Evolutionary conservation across 2,888 invertebrate genomes (phyloP).

Genomic region (Xylophagus ater): DNA sequence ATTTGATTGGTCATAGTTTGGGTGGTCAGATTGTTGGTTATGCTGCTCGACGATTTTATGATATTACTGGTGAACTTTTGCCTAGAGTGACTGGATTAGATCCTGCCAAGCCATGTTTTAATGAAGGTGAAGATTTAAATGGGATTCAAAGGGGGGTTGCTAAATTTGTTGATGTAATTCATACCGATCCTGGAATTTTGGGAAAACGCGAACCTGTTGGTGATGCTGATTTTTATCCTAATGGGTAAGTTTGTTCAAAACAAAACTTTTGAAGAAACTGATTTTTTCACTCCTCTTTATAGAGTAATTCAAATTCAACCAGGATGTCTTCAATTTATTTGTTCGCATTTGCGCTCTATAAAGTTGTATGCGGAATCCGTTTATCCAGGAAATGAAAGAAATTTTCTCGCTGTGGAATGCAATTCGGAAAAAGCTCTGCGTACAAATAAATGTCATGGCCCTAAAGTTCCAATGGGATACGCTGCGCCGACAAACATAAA

Average conservation of each 20-base stretch:
- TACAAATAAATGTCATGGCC: conserved; percentile 27
- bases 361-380: conserved; percentile 36
- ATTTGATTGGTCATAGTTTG: conserved; percentile 30
- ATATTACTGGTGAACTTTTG: conserved; percentile 28
- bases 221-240: conserved; percentile 36
- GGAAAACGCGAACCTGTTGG: conserved; percentile 25
- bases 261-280: not conserved
- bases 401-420: conserved; percentile 33
- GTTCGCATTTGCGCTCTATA: conserved; percentile 30
- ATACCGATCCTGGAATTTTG: conserved; percentile 23
- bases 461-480: conserved; percentile 33
- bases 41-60: conserved; percentile 29
- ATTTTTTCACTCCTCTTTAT: not conserved
- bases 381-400: conserved; percentile 31
- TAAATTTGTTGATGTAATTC: conserved; percentile 26
- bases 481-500: conserved; percentile 25
- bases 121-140: conserved; percentile 22
- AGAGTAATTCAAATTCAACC: conserved; percentile 23
- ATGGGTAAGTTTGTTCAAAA: conserved; percentile 18
- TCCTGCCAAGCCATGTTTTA: conserved; percentile 26
- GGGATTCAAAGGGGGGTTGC: conserved; percentile 26
- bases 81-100: conserved; percentile 36
- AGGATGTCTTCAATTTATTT: conserved; percentile 29
- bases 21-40: conserved; percentile 34
- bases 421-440: conserved; percentile 30